Percentiles rank a stretch among this genome's conserved stretches.
phyloP scores from a whole-genome alignment of 64 coral and sea anemone species.

The Pocillopora damicornis region DNA sequence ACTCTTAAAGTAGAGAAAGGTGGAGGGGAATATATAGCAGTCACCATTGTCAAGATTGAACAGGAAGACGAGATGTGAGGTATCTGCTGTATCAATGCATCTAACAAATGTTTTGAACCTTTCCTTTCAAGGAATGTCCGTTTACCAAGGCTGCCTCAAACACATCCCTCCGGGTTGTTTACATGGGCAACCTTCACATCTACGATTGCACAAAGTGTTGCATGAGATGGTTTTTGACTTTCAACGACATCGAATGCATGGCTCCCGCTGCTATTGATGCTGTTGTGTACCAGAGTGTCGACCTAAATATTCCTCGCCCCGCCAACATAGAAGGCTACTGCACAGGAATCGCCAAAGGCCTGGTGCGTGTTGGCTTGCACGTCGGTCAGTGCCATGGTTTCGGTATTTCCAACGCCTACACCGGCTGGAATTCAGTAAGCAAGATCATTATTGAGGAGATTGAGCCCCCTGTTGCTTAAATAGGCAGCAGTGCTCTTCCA shows the following conservation, averaged over 20 bases:
- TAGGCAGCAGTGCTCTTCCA: too few species aligned
- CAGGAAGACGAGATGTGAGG: too few species aligned
- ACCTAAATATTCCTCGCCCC: not conserved
- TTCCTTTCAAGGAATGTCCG: constrained; percentile 31
- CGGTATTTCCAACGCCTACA: too few species aligned
- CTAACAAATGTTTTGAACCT: too few species aligned
- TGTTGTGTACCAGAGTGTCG: too few species aligned
- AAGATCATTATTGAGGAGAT: too few species aligned
- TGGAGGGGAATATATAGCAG: not conserved
- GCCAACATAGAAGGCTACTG: not conserved
- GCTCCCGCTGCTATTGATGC: too few species aligned
- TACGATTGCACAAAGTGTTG: constrained; percentile 18
- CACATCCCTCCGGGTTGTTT: constrained; percentile 45
- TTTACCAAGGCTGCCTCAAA: constrained; percentile 37
- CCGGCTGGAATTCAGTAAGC: too few species aligned
- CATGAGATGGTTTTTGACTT: constrained; percentile 52
- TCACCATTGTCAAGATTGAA: not conserved
- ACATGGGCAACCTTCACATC: constrained; percentile 37
- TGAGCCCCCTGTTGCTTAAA: too few species aligned
- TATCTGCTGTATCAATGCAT: not conserved
- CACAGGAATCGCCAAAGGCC: too few species aligned
- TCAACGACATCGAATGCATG: constrained; percentile 11
- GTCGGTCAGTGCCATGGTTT: too few species aligned
- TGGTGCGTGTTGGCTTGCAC: too few species aligned
- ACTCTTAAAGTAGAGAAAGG: not conserved